Base-by-base conservation (phyloP, 2,113 vertebrate genomes). In the Forbesichthys papilliferus region DNA sequence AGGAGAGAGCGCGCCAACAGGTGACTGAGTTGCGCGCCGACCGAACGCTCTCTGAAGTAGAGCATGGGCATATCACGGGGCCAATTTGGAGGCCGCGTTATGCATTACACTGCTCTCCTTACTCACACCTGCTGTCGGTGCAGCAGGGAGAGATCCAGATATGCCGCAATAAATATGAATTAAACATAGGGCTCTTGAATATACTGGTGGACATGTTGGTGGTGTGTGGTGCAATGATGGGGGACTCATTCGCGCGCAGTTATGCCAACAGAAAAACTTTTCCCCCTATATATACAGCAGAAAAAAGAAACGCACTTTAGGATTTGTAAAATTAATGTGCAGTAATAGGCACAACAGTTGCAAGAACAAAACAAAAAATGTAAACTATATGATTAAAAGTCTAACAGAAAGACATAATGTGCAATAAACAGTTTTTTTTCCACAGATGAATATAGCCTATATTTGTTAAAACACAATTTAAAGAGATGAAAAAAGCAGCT, bases 81-180 rank as follows among this genome's bases (percentile, higher is more conserved):
- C 88, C 87, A 90, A 88, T 88, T 89, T 88, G 84, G 86, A 88
- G 73, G 82, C 82, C 76, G 82, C 56, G 82, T 88, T 88, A 86
- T 86, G 84, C 87, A 84, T 82, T 84, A 86, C 83, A 83, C 73
- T 55, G 64, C 81, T 84, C 80, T 70, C 69, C 76, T 74, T 74
- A 77, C 84, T 77, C 82, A 76, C 85, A 74, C 80, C 66, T 81
- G 79, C 84, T 85, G 87, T 84, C 82, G 83, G 80, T 14, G 77
- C 78, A 56, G 72, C 68, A 16, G 16, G 83, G 66, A 81, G 85
- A 86, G 78, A 77, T 51, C 9, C 72, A 18, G 75, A 79, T 68
- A 42, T 42, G 79, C 72, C 60, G 73, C 84, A 86, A 72, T 74
- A 64, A 84, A 79, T 80, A 91, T 89, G 84, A 91, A 89, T 91